Percentiles rank a stretch among this genome's conserved stretches.
Conservation (phyloP, 35 echinoderm and acorn worm genomes). For the Apostichopus californicus region DNA sequence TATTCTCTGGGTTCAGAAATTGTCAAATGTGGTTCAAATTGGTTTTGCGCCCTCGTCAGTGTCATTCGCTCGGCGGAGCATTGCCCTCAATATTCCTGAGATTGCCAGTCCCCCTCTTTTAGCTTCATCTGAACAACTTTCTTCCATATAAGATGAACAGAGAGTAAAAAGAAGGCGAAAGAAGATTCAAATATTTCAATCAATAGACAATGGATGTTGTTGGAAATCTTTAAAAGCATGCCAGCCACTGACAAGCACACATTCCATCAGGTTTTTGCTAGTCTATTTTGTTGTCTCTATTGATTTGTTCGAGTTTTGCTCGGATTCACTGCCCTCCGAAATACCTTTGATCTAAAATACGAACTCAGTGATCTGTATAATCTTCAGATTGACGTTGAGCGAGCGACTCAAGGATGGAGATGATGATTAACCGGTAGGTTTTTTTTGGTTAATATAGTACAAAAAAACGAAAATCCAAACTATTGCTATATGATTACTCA, state of each 20-base stretch:
- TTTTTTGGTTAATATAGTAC: not conserved
- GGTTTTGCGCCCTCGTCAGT: no score
- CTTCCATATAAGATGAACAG: not conserved
- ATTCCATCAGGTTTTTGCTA: not conserved
- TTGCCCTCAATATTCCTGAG: no score
- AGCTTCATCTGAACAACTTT: no score
- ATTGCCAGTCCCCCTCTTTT: no score
- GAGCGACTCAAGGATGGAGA: not conserved
- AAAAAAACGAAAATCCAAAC: not conserved
- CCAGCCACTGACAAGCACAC: not conserved
- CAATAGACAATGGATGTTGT: not conserved
- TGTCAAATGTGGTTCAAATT: no score
- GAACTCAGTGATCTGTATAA: not conserved
- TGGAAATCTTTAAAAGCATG: not conserved
- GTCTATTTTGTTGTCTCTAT: slow-evolving; percentile 2
- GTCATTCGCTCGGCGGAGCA: no score
- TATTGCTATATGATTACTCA: no score
- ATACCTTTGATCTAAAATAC: slow-evolving; percentile 17
- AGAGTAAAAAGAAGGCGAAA: not conserved
- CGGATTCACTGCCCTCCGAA: not conserved
- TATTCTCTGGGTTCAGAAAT: no score
- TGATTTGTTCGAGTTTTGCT: slow-evolving; percentile 44
- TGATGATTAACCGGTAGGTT: not conserved
- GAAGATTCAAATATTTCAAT: not conserved
- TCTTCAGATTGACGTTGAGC: not conserved